phyloP scores from a whole-genome alignment of 1,140 invertebrate species.

The Linepithema humile region DNA sequence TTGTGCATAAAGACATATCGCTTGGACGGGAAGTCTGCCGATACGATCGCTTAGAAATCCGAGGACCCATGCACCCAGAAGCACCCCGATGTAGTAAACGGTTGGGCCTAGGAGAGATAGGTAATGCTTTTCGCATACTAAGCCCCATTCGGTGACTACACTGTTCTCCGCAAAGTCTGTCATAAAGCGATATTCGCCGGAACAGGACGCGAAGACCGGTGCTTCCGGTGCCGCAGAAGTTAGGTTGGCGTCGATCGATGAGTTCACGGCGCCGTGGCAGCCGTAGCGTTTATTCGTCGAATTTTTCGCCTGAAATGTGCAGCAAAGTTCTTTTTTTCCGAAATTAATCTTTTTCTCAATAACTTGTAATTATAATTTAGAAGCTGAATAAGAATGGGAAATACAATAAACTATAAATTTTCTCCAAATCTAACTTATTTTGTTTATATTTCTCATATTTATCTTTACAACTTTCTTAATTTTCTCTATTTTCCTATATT shows the following conservation, averaged over 20 bases:
- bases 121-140: slow-evolving; percentile 85
- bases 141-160: slow-evolving; percentile 82
- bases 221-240: slow-evolving; percentile 23
- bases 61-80: slow-evolving; percentile 85
- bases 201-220: slow-evolving; percentile 12
- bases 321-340: not conserved
- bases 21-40: slow-evolving; percentile 84
- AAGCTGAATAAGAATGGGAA: not conserved
- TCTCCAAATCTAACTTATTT: not conserved
- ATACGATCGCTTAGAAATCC: slow-evolving; percentile 85
- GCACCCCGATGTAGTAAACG: slow-evolving; percentile 84
- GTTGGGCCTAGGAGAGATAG: slow-evolving; percentile 81
- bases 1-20: slow-evolving; percentile 84
- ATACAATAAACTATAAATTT: not conserved
- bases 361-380: not conserved
- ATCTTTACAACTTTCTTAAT: not conserved
- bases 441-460: not conserved
- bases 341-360: not conserved
- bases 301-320: slow-evolving; percentile 51
- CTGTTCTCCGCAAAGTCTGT: slow-evolving; percentile 70
- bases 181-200: slow-evolving; percentile 71
- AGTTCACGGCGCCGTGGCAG: slow-evolving; percentile 57
- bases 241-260: slow-evolving; percentile 43
- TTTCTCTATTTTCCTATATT: not conserved
- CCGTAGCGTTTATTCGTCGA: slow-evolving; percentile 69